Conservation (phyloP, 2,888 invertebrate genomes). For the Penaeus monodon region DNA sequence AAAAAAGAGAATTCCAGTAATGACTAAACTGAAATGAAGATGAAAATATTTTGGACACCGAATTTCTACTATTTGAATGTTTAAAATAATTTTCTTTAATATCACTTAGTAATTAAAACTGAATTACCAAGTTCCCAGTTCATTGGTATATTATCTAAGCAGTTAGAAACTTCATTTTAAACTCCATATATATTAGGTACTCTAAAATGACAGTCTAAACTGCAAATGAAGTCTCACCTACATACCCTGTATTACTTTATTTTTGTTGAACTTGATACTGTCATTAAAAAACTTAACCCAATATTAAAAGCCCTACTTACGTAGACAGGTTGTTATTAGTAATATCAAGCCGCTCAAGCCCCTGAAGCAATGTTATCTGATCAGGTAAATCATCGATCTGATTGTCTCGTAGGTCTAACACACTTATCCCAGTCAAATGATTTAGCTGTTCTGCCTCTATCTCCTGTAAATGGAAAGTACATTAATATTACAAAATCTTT, state of each 20-base stretch:
- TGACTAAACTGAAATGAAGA: too few relatives aligned
- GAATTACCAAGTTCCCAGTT: too few relatives aligned
- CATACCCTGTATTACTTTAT: too few relatives aligned
- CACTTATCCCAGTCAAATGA: conserved; percentile 79
- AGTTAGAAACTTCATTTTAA: too few relatives aligned
- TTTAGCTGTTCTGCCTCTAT: conserved; percentile 81
- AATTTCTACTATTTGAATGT: not conserved
- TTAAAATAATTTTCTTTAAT: not conserved
- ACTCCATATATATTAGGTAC: too few relatives aligned
- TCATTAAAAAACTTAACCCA: too few relatives aligned
- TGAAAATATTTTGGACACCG: too few relatives aligned
- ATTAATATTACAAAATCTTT: not conserved
- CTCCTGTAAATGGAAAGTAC: conserved; percentile 72
- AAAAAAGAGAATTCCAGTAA: not conserved
- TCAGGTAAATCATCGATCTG: conserved; percentile 83
- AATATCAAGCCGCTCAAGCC: conserved; percentile 85
- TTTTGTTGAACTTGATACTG: too few relatives aligned
- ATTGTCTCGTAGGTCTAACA: conserved; percentile 86
- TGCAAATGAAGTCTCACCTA: too few relatives aligned
- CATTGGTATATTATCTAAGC: too few relatives aligned
- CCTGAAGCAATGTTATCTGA: conserved; percentile 81
- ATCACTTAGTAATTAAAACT: too few relatives aligned
- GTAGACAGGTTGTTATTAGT: conserved; percentile 68
- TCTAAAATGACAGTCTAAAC: too few relatives aligned
- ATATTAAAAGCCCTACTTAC: conserved; percentile 29